These are phyloP conservation scores for Solea solea DNA, from an alignment of 2,113 vertebrate genomes.

Conservation along the genomic window DNA sequence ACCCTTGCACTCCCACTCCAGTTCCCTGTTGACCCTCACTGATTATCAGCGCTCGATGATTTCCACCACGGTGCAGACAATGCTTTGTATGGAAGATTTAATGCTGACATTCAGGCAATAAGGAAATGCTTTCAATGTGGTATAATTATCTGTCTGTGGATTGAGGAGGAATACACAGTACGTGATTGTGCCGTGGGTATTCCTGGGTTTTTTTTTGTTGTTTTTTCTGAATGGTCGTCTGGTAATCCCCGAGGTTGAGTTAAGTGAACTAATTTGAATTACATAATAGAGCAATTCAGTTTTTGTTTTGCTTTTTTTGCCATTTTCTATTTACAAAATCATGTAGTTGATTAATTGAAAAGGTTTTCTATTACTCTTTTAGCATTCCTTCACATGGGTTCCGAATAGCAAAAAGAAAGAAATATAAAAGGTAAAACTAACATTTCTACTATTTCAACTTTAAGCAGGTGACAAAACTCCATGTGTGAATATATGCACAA, in stretches of 20 bases:
- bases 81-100: conserved; percentile 62
- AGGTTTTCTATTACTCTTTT: too few species aligned
- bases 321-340: too few species aligned
- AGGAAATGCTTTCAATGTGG: conserved; percentile 42
- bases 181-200: neutral
- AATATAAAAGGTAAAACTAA: neutral
- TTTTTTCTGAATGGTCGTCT: neutral
- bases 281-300: neutral
- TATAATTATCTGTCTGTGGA: conserved; percentile 31
- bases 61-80: conserved; percentile 43
- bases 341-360: too few species aligned
- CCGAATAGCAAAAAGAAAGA: neutral
- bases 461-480: neutral
- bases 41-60: conserved; percentile 49
- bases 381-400: too few species aligned
- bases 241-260: neutral
- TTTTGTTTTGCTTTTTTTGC: neutral
- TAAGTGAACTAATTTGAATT: neutral
- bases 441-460: neutral
- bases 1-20: conserved; percentile 34
- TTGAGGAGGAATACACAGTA: conserved; percentile 27
- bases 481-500: conserved; percentile 16
- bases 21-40: conserved; percentile 50
- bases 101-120: conserved; percentile 23
- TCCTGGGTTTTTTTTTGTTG: neutral